Evolutionary conservation across 2,797 vertebrate genomes (phyloP), one percentile per base, ranked within the genome.

Genomic region (Hypotaenidia philippensis): DNA sequence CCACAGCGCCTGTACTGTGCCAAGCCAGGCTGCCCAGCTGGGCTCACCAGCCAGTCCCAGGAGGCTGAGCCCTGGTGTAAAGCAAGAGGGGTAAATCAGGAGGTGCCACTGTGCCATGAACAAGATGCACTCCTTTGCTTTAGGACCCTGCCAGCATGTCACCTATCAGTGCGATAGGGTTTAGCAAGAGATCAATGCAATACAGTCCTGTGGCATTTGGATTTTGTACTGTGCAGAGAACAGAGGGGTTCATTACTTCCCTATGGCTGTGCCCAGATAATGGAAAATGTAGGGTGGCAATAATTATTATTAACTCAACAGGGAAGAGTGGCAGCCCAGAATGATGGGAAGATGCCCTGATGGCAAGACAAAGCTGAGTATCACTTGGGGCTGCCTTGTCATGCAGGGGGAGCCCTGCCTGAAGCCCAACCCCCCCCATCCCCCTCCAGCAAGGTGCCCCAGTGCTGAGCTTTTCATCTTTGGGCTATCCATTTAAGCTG

Each of bases 321-420:
- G 20, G 19, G 22, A 79, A 75, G 11, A 4, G 1, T 2, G 3
- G 44, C 45, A 68, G 53, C 1, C 13, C 1, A 16, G 32, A 31
- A 18, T 66, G 56, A 15, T 56, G 57, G 61, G 47, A 81, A 80
- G 57, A 32, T 53, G 26, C 3, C 47, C n/a, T 41, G 26, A 78
- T 38, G 38, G 34, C 2, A 4, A 83, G 52, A 13, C 11, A 25
- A 17, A n/a, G 47, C 41, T n/a, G 64, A 55, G 5, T 21, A 72
- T 26, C 0, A 0, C 50, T 41, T 69, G 56, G 56, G 49, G 22
- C n/a, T 78, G 9, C 11, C 18, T 34, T 1, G 0, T 21, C 27
- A 38, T 38, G 19, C 55, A 69, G 41, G 20, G 9, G 11, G 6
- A 71, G 44, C 40, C 53, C 49, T 92, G 36, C 36, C 77, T 56